Conservation (phyloP, 2,888 invertebrate genomes). For the Troides aeacus region DNA sequence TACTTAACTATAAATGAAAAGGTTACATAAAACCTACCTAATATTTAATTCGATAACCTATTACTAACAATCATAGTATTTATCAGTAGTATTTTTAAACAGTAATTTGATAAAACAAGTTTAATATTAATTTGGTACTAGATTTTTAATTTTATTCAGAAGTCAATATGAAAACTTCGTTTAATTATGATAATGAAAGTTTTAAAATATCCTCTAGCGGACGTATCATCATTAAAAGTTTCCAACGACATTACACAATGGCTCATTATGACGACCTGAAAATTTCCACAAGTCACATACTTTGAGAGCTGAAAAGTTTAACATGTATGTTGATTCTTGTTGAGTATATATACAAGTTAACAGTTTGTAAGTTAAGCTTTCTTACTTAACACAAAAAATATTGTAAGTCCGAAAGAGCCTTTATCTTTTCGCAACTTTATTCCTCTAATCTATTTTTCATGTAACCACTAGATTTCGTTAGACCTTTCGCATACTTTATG, state of each 20-base stretch:
- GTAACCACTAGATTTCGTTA: not conserved
- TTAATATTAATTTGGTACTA: no score
- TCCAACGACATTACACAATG: slow-evolving; percentile 6
- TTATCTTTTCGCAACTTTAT: not conserved
- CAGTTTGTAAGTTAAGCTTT: slow-evolving; percentile 9
- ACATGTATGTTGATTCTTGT: slow-evolving; percentile 18
- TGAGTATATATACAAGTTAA: slow-evolving; percentile 1
- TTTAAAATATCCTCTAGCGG: no score
- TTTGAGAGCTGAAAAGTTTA: slow-evolving; percentile 7
- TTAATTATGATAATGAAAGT: no score
- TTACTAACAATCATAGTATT: no score
- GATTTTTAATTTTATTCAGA: no score
- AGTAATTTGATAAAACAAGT: no score
- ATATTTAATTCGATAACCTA: no score
- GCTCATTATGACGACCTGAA: not conserved
- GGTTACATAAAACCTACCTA: no score
- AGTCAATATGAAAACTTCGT: no score
- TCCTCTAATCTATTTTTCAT: not conserved
- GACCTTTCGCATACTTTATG: no score
- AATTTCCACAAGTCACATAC: not conserved
- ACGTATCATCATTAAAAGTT: slow-evolving; percentile 8
- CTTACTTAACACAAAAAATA: slow-evolving; percentile 8
- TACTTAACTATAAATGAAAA: no score
- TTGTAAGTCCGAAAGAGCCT: slow-evolving; percentile 4
- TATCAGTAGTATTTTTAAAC: no score